Evolutionary conservation across 2,888 invertebrate genomes (phyloP).

Genomic region (Selenia dentaria): DNA sequence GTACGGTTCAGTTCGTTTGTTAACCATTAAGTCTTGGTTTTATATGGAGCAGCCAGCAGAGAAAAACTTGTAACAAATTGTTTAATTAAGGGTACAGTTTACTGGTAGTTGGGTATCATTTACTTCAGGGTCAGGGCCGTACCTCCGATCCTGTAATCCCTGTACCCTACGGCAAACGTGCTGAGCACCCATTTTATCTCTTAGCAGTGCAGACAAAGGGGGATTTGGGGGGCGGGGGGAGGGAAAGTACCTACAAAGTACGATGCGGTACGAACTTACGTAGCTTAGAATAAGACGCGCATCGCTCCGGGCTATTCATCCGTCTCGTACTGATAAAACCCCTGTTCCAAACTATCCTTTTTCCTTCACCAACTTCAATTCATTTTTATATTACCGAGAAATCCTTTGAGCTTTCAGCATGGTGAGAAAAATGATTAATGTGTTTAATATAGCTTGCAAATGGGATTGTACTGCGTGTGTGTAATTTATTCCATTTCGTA

Average conservation of each 20-base stretch:
- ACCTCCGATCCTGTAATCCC: slow-evolving; percentile 42
- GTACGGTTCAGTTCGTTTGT: not conserved
- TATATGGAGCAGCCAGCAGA: not conserved
- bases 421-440: slow-evolving; percentile 32
- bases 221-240: slow-evolving; percentile 16
- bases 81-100: slow-evolving; percentile 38
- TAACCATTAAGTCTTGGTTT: slow-evolving; percentile 4
- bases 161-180: slow-evolving; percentile 46
- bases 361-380: slow-evolving; percentile 50
- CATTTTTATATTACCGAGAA: slow-evolving; percentile 48
- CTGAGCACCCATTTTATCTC: slow-evolving; percentile 45
- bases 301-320: slow-evolving; percentile 52
- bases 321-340: slow-evolving; percentile 58
- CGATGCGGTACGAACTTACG: slow-evolving; percentile 13
- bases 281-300: slow-evolving; percentile 41
- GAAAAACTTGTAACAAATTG: slow-evolving; percentile 21
- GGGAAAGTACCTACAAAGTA: slow-evolving; percentile 28
- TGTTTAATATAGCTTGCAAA: slow-evolving; percentile 46
- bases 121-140: slow-evolving; percentile 45
- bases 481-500: slow-evolving; percentile 60
- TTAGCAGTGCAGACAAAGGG: slow-evolving; percentile 31
- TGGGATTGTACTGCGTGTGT: slow-evolving; percentile 44
- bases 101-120: slow-evolving; percentile 12
- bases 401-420: slow-evolving; percentile 35
- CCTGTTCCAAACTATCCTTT: slow-evolving; percentile 52